phyloP scores from a whole-genome alignment of 53 echinoderm and acorn worm species.

The Arbacia lixula region DNA sequence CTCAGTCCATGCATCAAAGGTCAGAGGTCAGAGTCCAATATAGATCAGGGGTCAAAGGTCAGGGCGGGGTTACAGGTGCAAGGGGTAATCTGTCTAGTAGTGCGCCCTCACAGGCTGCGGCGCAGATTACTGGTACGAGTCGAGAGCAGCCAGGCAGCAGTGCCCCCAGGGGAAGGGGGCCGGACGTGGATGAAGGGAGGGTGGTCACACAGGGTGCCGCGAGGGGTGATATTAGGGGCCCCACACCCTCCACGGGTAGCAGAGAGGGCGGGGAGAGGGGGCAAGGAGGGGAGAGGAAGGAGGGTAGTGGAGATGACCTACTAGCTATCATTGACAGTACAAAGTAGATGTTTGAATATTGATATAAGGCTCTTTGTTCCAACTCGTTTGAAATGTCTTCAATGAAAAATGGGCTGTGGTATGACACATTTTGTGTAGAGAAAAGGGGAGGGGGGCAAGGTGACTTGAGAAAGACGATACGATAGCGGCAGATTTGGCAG shows the following conservation, averaged over 20 bases:
- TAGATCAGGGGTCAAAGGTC: background rate
- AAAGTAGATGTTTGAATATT: too few species aligned
- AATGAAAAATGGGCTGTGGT: too few species aligned
- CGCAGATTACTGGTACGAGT: background rate
- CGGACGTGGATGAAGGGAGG: background rate
- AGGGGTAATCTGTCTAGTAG: too few species aligned
- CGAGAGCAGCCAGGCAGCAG: background rate
- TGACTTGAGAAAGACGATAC: too few species aligned
- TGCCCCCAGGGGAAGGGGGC: background rate
- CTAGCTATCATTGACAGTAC: constrained; percentile 11
- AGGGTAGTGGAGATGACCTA: constrained; percentile 15
- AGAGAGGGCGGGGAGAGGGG: background rate
- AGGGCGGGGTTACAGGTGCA: background rate
- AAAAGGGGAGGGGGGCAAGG: too few species aligned
- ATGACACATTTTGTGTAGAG: too few species aligned
- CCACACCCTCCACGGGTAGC: background rate
- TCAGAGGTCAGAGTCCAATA: constrained; percentile 3
- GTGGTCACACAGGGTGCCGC: background rate
- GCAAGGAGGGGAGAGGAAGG: background rate
- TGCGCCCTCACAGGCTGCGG: background rate
- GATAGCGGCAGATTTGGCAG: too few species aligned
- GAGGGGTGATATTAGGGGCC: background rate
- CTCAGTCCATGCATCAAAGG: background rate
- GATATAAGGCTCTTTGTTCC: too few species aligned
- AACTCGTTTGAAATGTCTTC: too few species aligned